Evolutionary conservation across 2,888 invertebrate genomes (phyloP), one percentile per base, ranked within the genome.

Genomic region (Melolontha melolontha): DNA sequence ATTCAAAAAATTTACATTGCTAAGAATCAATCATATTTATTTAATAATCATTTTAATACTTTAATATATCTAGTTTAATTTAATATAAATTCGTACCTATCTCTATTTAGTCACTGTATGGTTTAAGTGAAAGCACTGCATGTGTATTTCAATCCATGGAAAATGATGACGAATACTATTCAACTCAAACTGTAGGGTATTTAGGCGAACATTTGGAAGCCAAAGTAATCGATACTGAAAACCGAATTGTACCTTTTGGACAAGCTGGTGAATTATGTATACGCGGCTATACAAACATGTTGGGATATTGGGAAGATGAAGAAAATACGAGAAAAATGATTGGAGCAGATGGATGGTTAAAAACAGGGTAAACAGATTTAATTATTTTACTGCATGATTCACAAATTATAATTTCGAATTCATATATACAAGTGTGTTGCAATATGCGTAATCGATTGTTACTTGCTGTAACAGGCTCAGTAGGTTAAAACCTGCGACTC

Each of bases 271-370:
- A 96, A 82, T 83, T 95, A 54, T 88, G 89, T 78, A 84, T 90
- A 0, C 85, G 94, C 27, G 94, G 94, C 0, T 95, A 94, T 81
- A 83, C 81, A 68, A 89, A 84, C n/a, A 95, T 96, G 93, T 83
- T 91, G 52, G 87, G 90, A 27, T 97, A 97, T 82, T 96, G 92
- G 91, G 86, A 87, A 11, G 94, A 95, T 70, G 87, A 89, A 1
- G 88, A 88, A 69, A 93, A 90, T 80, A 96, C 95, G 0, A 85
- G 80, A 22, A 87, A 92, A 74, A 87, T 87, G 0, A 83, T 94
- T 1, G 86, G 87, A 5, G 77, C 84, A 14, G 91, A 92, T 69
- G 86, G 91, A 27, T 97, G 96, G 96, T 85, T 95, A 17, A 88
- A 86, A 76, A 93, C 95, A 12, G 95, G 95, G 89, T 92, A 84